Base-by-base conservation (phyloP, 2,888 invertebrate species). In the Orchestes rusci region DNA sequence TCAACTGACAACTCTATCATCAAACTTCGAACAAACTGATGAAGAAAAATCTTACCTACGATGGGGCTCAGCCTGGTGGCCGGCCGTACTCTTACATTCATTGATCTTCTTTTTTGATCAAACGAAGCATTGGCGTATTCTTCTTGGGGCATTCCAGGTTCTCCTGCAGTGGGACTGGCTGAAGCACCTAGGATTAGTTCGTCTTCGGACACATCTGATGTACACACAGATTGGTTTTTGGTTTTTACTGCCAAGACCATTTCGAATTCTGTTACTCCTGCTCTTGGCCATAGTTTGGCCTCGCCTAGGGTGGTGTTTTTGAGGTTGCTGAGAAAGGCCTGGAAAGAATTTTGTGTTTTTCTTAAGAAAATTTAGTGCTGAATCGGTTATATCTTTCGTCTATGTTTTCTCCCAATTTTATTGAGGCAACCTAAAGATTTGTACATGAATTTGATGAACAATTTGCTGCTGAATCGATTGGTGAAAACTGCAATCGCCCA, bases 101-200 rank as follows among this genome's bases (percentile, higher is more conserved):
- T n/a, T n/a, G n/a, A n/a, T n/a, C 13, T 28, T 5, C 28, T 4
- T 10, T 39, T 38, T 23, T 34, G 31, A 13, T 37, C 27, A 28
- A 30, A 43, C n/a, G 23, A 23, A 2, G 20, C 28, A 10, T 16
- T 16, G 2, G 38, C 13, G 33, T 33, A 34, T 2, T 44, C 39
- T 33, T 44, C 44, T 16, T 20, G 16, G 12, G 42, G n/a, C n/a
- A n/a, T n/a, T n/a, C n/a, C n/a, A n/a, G n/a, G n/a, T 40, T 57
- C 59, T 12, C 53, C 60, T 2, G 65, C 57, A 7, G 69, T 69
- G 8, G 69, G 70, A 55, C 69, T 70, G 12, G 71, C 70, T 1
- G 70, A 70, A 3, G 70, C 71, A 2, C 71, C 71, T 30, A 71
- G 52, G 12, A 64, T 53, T 39, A 72, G 58, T 48, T 71, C 71